phyloP scores from a whole-genome alignment of 2,888 invertebrate species.

The Seira sanloemensis region DNA sequence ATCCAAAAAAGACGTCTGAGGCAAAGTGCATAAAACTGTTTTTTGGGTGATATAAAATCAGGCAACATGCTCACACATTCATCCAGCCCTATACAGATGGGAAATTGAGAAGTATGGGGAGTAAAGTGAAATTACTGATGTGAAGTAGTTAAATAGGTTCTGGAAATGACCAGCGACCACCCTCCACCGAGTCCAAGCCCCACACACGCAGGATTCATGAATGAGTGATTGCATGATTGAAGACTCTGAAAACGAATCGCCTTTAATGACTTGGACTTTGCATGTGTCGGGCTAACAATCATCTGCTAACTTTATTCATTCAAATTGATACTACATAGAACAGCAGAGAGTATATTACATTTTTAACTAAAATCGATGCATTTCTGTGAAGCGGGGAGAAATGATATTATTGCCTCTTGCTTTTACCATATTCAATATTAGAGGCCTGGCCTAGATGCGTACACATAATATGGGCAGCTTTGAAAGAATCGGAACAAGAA shows the following conservation, averaged over 20 bases:
- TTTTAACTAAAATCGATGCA: no score
- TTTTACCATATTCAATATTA: no score
- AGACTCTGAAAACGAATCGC: neutral
- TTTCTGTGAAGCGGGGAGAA: no score
- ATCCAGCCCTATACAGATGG: neutral
- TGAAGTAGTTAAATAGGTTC: slow-evolving; percentile 18
- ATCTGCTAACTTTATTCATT: neutral
- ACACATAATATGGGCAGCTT: neutral
- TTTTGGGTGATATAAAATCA: slow-evolving; percentile 48
- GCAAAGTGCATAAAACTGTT: slow-evolving; percentile 57
- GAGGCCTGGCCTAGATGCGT: neutral
- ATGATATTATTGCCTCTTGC: no score
- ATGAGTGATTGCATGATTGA: slow-evolving; percentile 47
- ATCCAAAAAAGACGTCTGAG: neutral
- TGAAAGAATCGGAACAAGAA: neutral
- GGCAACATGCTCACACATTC: neutral
- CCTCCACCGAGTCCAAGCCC: slow-evolving; percentile 27
- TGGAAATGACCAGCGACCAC: slow-evolving; percentile 34
- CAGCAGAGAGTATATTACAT: no score
- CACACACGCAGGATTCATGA: slow-evolving; percentile 60
- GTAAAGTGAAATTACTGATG: slow-evolving; percentile 47
- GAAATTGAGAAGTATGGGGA: neutral
- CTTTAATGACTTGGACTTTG: neutral
- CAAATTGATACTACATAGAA: no score
- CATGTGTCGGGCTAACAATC: neutral